phyloP scores from a whole-genome alignment of 92 coral and sea anemone genomes.

The Phymanthus crucifer region DNA sequence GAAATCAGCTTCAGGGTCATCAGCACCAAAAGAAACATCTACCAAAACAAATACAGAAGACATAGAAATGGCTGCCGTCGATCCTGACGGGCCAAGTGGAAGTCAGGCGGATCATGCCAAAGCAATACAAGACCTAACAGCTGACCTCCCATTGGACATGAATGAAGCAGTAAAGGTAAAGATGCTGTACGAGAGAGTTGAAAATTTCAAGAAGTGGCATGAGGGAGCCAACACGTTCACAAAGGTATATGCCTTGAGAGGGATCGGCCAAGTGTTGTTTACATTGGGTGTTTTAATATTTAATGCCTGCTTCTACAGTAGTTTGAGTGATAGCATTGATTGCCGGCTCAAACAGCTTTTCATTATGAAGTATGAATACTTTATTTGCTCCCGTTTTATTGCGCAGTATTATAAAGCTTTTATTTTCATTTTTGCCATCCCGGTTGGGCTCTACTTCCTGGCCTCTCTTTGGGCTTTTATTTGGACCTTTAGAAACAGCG shows the following conservation, averaged over 20 bases:
- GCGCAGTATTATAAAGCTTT: conserved; percentile 29
- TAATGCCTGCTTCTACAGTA: not conserved
- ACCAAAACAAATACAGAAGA: not conserved
- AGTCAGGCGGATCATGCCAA: not conserved
- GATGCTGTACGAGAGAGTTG: conserved; percentile 33
- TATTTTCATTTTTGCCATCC: conserved; percentile 11
- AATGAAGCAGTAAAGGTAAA: conserved; percentile 11
- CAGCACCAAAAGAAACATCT: not conserved
- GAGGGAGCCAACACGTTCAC: not conserved
- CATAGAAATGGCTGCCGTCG: not conserved
- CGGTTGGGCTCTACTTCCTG: not conserved
- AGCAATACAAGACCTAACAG: not conserved
- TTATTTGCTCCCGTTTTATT: conserved; percentile 34
- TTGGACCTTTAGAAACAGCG: not conserved
- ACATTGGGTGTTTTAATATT: conserved; percentile 8
- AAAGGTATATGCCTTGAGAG: conserved; percentile 21
- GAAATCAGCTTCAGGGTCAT: not conserved
- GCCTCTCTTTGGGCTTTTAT: not conserved
- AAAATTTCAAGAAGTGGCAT: conserved; percentile 3
- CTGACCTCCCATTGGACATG: not conserved
- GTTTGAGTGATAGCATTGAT: not conserved
- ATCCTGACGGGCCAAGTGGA: not conserved
- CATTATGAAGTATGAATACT: conserved; percentile 27
- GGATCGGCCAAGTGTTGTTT: conserved; percentile 8
- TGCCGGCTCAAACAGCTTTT: conserved; percentile 26